Conservation (phyloP, 2,797 vertebrate species). For the Trachurus trachurus region DNA sequence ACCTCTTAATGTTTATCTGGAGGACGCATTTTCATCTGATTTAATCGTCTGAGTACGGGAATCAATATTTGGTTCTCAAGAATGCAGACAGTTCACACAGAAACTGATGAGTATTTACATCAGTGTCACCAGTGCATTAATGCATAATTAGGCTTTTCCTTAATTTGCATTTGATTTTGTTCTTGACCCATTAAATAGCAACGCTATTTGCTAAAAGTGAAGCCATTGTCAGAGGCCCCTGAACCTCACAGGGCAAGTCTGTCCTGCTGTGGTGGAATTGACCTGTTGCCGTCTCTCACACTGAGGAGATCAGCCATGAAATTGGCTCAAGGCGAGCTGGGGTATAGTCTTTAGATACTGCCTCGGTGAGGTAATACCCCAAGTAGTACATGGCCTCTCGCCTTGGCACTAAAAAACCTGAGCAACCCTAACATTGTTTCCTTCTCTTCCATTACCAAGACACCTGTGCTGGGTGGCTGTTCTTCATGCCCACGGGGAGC, state of each 20-base stretch:
- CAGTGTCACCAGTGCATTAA: conserved; percentile 42
- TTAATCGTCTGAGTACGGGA: background rate
- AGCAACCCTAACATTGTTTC: conserved; percentile 47
- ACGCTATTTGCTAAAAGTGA: conserved; percentile 54
- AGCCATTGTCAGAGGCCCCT: conserved; percentile 52
- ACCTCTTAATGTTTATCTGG: background rate
- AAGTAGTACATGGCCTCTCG: conserved; percentile 43
- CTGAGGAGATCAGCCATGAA: conserved; percentile 83
- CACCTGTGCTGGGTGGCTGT: conserved; percentile 34
- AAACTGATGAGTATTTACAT: conserved; percentile 64
- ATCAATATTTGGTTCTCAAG: conserved; percentile 23
- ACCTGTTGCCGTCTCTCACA: conserved; percentile 67
- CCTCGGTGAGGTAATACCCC: conserved; percentile 47
- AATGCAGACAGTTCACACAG: conserved; percentile 48
- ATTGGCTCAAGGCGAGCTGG: conserved; percentile 74
- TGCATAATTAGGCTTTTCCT: conserved; percentile 47
- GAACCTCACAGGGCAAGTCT: conserved; percentile 53
- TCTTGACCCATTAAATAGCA: conserved; percentile 71
- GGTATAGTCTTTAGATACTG: conserved; percentile 74
- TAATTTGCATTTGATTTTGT: conserved; percentile 64
- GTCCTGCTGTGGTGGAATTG: conserved; percentile 73
- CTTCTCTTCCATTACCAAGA: conserved; percentile 47
- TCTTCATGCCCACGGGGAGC: conserved; percentile 20
- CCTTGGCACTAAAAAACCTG: conserved; percentile 45
- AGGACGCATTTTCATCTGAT: background rate